phyloP scores from a whole-genome alignment of 2,113 vertebrate genomes.

The Willisornis vidua region DNA sequence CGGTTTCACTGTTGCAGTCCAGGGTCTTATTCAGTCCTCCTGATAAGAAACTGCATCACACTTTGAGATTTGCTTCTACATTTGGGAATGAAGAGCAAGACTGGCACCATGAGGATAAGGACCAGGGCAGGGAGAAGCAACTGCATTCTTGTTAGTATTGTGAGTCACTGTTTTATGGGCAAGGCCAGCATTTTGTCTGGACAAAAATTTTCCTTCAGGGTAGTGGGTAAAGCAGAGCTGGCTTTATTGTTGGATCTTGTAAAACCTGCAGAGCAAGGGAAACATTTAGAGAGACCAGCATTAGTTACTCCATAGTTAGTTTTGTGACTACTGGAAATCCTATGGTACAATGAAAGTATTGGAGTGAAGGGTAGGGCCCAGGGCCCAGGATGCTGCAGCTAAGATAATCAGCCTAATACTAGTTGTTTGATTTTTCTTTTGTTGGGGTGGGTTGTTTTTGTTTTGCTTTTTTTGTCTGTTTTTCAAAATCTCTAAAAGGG shows the following conservation, averaged over 20 bases:
- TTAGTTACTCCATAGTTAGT: background rate
- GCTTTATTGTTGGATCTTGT: background rate
- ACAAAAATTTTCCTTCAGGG: background rate
- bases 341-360: background rate
- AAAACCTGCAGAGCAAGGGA: background rate
- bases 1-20: rapidly evolving
- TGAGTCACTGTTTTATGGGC: background rate
- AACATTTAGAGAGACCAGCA: background rate
- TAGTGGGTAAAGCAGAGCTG: background rate
- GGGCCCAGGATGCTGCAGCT: background rate
- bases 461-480: background rate
- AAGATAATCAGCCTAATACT: background rate
- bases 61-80: background rate
- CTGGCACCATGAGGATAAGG: background rate
- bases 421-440: background rate
- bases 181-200: background rate
- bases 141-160: background rate
- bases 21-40: background rate
- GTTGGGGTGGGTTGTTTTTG: background rate
- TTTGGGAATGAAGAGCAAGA: background rate
- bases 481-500: background rate
- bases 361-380: background rate
- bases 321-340: background rate
- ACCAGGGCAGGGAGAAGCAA: background rate
- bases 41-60: background rate